A percentile compares a stretch with the other conserved stretches of the same genome.
Evolutionary conservation across 2,888 invertebrate genomes (phyloP).

Genomic region (Tineola bisselliella): DNA sequence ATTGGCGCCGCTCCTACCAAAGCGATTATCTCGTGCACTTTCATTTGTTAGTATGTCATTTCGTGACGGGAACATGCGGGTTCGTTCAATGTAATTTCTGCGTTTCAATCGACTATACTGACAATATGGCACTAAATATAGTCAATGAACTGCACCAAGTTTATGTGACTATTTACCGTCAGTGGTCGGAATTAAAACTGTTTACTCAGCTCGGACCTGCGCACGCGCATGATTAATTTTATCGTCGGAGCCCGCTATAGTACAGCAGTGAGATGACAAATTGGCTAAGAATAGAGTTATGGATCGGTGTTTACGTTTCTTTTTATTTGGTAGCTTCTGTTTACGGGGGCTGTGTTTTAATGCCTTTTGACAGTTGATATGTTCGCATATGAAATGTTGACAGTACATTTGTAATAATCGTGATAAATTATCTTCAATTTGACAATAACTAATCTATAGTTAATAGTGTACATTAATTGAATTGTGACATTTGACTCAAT

Average conservation of each 20-base stretch:
- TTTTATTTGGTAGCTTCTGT: conserved; percentile 8
- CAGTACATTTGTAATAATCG: conserved; percentile 1
- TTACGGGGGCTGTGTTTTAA: conserved; percentile 1
- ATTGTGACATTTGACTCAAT: neutral
- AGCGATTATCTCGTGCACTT: conserved; percentile 1
- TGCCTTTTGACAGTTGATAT: conserved; percentile 4
- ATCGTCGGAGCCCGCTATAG: conserved; percentile 13
- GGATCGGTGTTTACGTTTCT: conserved; percentile 16
- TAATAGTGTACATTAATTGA: neutral
- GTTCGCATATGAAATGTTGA: neutral
- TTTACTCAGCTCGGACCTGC: conserved; percentile 18
- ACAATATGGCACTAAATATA: conserved; percentile 8
- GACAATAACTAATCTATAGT: neutral
- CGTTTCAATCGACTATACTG: neutral
- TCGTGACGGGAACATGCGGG: conserved; percentile 13
- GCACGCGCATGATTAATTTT: conserved; percentile 20
- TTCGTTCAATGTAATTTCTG: conserved; percentile 5
- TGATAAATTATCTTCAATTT: neutral
- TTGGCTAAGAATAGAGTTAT: conserved; percentile 33
- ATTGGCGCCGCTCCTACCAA: neutral
- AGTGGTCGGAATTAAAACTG: conserved; percentile 16
- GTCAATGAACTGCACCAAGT: conserved; percentile 5
- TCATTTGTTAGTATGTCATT: neutral
- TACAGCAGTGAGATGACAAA: conserved; percentile 13
- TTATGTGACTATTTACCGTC: conserved; percentile 6